Base-by-base conservation (phyloP, 2,113 vertebrate species). In the Pao palembangensis region DNA sequence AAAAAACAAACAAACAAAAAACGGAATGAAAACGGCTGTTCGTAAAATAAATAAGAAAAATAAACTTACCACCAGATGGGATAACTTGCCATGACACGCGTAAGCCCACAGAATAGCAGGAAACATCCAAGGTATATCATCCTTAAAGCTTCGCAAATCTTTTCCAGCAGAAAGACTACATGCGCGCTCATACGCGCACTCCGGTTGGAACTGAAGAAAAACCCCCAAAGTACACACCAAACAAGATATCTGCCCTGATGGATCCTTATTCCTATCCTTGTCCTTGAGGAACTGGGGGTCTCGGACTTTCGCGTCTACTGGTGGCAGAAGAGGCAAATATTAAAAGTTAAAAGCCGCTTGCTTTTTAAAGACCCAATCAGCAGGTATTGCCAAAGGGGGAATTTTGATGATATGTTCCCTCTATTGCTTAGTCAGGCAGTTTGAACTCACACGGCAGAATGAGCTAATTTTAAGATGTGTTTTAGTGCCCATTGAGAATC, bases 31-130 rank as follows among this genome's bases (percentile, higher is more conserved):
- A 6, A 28, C 1, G 12, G 11, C 53, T 12, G 43, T 46, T 46
- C 2, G 44, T 15, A 15, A n/a, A 6, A n/a, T 44, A 14, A 44
- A 31, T 69, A 65, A 48, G 53, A 54, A 76, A 75, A 82, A 67
- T 46, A 80, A 86, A 94, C 93, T 94, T 90, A 96, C 94, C 94
- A 96, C 94, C 94, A 96, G 87, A 95, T 94, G 72, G 94, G 94
- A 88, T 94, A 95, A 88, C 91, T 93, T 83, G 92, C 90, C 87
- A 92, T 91, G 84, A 92, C 93, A 80, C 83, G 92, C 79, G 90
- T 87, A 67, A 93, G 85, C 88, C 92, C 92, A 81, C 86, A 91
- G 65, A 95, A 88, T 87, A 94, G 71, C 86, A 94, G 92, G 84
- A 94, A 91, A 92, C 91, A 94, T 93, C 93, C 91, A 88, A 92